These are phyloP conservation scores for Melanerpes formicivorus DNA, from an alignment of 2,113 vertebrate genomes.

Conservation along the genomic window DNA sequence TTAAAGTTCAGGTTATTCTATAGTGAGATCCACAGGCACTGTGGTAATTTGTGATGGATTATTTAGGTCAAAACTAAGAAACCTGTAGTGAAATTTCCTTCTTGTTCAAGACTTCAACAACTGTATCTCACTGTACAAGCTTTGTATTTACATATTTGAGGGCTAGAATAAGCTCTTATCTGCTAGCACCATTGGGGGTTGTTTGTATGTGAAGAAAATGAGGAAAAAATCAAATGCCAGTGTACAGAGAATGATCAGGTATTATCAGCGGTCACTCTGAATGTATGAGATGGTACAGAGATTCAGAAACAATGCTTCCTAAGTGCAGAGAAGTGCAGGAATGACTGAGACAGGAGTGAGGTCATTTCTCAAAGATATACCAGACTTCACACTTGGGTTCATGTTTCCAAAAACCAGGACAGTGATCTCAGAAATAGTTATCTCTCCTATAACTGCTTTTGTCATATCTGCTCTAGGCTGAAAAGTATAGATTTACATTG, in stretches of 20 bases:
- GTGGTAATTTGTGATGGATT: not conserved
- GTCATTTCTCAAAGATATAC: not conserved
- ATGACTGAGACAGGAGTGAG: not conserved
- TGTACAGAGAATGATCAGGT: not conserved
- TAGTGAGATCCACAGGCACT: not conserved
- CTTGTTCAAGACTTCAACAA: not conserved
- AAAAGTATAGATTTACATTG: not conserved
- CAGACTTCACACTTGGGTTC: not conserved
- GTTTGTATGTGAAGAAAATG: no score
- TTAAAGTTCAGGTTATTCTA: not conserved
- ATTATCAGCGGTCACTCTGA: not conserved
- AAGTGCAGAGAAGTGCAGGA: not conserved
- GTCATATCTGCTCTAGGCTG: not conserved
- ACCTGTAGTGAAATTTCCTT: not conserved
- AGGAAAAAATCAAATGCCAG: not conserved
- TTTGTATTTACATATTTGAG: not conserved
- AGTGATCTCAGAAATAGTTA: not conserved
- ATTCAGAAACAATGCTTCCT: not conserved
- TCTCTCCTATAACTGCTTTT: not conserved
- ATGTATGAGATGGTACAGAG: not conserved
- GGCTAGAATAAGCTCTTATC: not conserved
- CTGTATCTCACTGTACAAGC: accelerated
- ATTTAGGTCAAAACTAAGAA: not conserved
- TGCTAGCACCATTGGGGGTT: not conserved
- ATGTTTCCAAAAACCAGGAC: not conserved